Conservation (phyloP, 2,888 invertebrate species). For the Zonitis immaculata region DNA sequence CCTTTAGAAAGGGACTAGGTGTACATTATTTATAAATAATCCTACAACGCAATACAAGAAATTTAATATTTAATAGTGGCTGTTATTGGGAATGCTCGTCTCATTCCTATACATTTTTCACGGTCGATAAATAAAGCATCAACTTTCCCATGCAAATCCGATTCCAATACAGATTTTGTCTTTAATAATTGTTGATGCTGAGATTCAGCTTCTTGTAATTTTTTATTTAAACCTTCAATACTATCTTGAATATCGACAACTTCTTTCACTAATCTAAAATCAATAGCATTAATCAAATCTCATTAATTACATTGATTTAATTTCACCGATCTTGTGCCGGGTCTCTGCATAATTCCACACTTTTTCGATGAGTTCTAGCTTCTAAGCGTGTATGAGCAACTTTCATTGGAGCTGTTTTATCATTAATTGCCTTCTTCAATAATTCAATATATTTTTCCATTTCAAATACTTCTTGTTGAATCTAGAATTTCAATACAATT, state of each 20-base stretch:
- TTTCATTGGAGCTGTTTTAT: constrained; percentile 78
- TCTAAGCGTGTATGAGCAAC: constrained; percentile 88
- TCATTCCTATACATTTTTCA: constrained; percentile 89
- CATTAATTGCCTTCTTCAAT: constrained; percentile 83
- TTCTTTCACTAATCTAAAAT: constrained; percentile 82
- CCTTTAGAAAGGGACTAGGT: no score
- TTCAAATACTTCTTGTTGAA: constrained; percentile 91
- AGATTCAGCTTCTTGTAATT: constrained; percentile 78
- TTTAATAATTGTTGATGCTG: constrained; percentile 81
- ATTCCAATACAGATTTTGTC: constrained; percentile 77
- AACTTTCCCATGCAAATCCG: constrained; percentile 79
- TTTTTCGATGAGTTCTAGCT: constrained; percentile 81
- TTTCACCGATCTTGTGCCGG: constrained; percentile 72
- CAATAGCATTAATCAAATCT: no score
- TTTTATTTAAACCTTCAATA: constrained; percentile 73
- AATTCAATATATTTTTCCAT: constrained; percentile 88
- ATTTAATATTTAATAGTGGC: constrained; percentile 69
- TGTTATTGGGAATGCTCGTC: constrained; percentile 85
- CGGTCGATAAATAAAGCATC: constrained; percentile 90
- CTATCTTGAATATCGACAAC: constrained; percentile 80
- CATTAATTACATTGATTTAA: no score
- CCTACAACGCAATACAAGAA: no score
- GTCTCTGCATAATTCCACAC: constrained; percentile 86
- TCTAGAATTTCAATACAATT: constrained; percentile 48
- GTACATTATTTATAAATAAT: no score